Evolutionary conservation across 1,140 invertebrate genomes (phyloP).

Genomic region (Marisa cornuarietis): DNA sequence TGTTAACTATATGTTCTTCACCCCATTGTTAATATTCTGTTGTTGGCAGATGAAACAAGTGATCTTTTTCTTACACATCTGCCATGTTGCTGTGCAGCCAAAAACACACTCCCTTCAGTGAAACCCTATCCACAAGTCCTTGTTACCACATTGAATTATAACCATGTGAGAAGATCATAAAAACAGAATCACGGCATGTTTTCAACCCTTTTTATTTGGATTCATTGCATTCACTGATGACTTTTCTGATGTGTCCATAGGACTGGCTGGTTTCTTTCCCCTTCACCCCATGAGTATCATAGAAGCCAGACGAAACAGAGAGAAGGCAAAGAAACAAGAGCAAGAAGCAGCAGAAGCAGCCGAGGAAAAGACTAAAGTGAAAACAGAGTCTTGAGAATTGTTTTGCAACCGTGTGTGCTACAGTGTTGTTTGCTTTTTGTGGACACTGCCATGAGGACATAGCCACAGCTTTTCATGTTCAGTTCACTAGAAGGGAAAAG

Average conservation of each 20-base stretch:
- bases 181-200: background rate
- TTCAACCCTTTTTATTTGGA: background rate
- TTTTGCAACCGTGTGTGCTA: too few species aligned
- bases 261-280: slow-evolving; percentile 49
- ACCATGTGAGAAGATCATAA: background rate
- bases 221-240: background rate
- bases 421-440: background rate
- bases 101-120: background rate
- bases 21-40: too few species aligned
- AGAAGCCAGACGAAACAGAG: slow-evolving; percentile 34
- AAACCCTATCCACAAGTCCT: background rate
- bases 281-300: slow-evolving; percentile 50
- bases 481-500: background rate
- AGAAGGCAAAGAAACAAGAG: slow-evolving; percentile 20
- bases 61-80: too few species aligned
- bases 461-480: background rate
- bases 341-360: slow-evolving; percentile 7
- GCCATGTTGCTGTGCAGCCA: background rate
- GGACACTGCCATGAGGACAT: background rate
- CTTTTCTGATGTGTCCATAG: slow-evolving; percentile 26
- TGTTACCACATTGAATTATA: background rate
- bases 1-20: too few species aligned
- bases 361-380: background rate
- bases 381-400: slow-evolving; percentile 5
- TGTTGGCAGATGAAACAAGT: too few species aligned